Conservation (phyloP, 2,888 invertebrate species). For the Anodontia alba region DNA sequence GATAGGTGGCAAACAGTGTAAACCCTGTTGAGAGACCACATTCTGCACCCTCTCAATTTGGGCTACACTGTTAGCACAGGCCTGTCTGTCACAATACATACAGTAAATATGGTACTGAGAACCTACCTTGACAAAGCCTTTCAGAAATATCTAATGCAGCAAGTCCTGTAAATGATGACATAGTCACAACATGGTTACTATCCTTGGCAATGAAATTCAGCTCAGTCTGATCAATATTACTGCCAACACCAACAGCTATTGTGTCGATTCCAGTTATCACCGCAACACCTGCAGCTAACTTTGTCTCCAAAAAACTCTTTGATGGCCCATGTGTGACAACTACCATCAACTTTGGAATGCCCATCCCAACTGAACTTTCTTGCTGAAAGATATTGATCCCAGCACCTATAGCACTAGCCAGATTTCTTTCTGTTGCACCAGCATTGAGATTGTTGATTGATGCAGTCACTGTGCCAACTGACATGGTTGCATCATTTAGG, state of each 20-base stretch:
- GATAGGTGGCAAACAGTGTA: too few species aligned
- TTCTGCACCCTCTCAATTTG: too few species aligned
- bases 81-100: too few species aligned
- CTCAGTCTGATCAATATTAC: not conserved
- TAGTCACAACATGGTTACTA: not conserved
- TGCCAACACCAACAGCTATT: not conserved
- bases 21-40: too few species aligned
- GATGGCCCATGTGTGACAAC: not conserved
- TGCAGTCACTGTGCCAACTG: not conserved
- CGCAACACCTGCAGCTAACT: not conserved
- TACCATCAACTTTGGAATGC: not conserved
- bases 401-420: not conserved
- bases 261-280: not conserved
- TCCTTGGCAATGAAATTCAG: not conserved
- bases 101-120: too few species aligned
- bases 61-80: too few species aligned
- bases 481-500: not conserved
- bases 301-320: not conserved
- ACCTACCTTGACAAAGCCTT: not conserved
- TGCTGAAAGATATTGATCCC: not conserved
- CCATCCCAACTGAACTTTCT: not conserved
- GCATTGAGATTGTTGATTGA: not conserved
- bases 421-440: not conserved
- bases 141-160: not conserved
- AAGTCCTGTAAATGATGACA: not conserved